Percentiles rank a stretch among this genome's conserved stretches.
phyloP scores from a whole-genome alignment of 2,797 vertebrate species.

The Manis pentadactyla region DNA sequence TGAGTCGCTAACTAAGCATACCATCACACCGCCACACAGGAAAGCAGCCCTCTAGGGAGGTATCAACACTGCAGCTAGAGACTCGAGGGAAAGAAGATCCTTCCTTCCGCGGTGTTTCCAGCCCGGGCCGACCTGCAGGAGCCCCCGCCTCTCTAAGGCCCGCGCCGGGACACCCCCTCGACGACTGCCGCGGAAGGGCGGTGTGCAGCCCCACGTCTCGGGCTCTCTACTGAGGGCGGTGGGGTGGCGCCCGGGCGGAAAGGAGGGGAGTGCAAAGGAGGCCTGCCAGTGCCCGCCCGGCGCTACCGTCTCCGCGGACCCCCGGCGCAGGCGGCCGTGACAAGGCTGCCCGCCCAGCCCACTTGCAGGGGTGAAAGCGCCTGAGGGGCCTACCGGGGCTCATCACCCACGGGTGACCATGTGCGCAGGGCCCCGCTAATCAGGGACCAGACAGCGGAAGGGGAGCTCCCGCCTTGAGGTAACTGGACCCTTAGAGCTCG shows the following conservation, averaged over 20 bases:
- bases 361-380: conserved; percentile 51
- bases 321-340: background rate
- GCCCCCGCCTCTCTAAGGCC: background rate
- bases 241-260: background rate
- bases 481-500: background rate
- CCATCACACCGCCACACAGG: conserved; percentile 39
- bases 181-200: background rate
- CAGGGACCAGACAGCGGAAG: background rate
- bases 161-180: background rate
- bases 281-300: conserved; percentile 53
- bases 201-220: background rate
- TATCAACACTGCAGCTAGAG: background rate
- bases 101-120: background rate
- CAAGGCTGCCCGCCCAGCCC: conserved; percentile 10
- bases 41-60: conserved; percentile 43
- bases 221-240: background rate
- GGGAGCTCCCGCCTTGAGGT: background rate
- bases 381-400: background rate
- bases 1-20: background rate
- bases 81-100: background rate
- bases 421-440: background rate
- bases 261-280: background rate
- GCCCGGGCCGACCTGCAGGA: background rate
- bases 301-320: background rate
- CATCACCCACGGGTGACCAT: background rate